Conservation (phyloP, 1,140 invertebrate genomes). For the Eupeodes corollae region DNA sequence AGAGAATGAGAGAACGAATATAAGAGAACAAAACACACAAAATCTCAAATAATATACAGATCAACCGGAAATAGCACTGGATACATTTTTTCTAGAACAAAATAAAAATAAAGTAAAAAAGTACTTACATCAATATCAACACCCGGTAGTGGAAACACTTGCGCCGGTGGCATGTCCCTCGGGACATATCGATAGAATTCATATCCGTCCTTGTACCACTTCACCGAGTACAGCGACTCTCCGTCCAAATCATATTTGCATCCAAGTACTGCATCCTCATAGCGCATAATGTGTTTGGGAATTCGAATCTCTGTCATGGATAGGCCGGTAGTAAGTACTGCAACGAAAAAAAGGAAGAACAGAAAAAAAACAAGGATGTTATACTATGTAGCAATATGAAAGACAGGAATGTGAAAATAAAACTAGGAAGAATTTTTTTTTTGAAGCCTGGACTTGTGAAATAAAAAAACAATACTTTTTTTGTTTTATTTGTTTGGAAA, state of each 20-base stretch:
- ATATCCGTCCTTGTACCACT: conserved; percentile 80
- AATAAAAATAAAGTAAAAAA: neutral
- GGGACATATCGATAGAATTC: conserved; percentile 78
- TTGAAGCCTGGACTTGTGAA: too few relatives aligned
- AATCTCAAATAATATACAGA: too few relatives aligned
- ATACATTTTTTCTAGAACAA: too few relatives aligned
- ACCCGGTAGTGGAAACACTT: conserved; percentile 60
- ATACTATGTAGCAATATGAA: too few relatives aligned
- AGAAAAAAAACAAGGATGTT: neutral
- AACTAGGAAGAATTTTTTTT: too few relatives aligned
- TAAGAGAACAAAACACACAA: too few relatives aligned
- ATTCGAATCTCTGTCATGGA: conserved; percentile 53
- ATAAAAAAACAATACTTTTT: too few relatives aligned
- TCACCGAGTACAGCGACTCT: conserved; percentile 72
- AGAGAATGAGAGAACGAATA: too few relatives aligned
- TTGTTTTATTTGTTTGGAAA: too few relatives aligned
- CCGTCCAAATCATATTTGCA: conserved; percentile 71
- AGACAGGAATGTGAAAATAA: too few relatives aligned
- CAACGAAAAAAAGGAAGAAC: conserved; percentile 2
- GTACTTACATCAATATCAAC: conserved; percentile 72
- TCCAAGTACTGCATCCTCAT: conserved; percentile 54
- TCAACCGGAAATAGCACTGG: too few relatives aligned
- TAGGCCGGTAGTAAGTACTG: conserved; percentile 39
- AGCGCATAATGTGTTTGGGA: conserved; percentile 53
- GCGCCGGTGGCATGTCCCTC: conserved; percentile 54